phyloP scores from a whole-genome alignment of 2,797 vertebrate species.

The Petrocephalus schoutedeni region DNA sequence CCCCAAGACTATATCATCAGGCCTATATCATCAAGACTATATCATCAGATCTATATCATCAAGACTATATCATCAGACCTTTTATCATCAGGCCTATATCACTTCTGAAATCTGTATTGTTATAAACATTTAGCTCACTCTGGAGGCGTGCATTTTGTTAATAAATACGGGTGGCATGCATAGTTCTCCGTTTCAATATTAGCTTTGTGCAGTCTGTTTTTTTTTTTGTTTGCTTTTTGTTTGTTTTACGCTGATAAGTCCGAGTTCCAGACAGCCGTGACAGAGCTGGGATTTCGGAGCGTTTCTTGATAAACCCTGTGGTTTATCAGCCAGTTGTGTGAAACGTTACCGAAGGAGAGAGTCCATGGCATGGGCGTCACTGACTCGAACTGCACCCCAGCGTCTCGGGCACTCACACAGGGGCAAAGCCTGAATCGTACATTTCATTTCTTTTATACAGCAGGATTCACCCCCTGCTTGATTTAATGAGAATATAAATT shows the following conservation, averaged over 20 bases:
- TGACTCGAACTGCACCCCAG: neutral
- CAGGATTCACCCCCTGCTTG: neutral
- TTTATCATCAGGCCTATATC: too few species aligned
- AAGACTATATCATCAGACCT: too few species aligned
- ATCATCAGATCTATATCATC: too few species aligned
- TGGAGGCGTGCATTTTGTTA: neutral
- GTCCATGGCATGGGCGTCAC: neutral
- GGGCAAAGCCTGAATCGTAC: neutral
- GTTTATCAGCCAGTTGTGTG: neutral
- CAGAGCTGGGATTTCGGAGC: neutral
- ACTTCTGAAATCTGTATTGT: neutral
- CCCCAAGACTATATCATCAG: too few species aligned
- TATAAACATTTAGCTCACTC: neutral
- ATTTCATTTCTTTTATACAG: neutral
- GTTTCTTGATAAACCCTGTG: neutral
- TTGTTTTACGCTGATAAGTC: neutral
- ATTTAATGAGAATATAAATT: neutral
- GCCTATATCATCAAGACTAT: too few species aligned
- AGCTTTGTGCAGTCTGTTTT: neutral
- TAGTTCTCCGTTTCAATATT: neutral
- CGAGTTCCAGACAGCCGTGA: neutral
- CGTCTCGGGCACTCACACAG: neutral
- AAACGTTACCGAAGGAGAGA: neutral
- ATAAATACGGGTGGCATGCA: neutral
- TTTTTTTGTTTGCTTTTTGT: neutral